Evolutionary conservation across 2,113 vertebrate genomes (phyloP).

Genomic region (Micromys minutus): DNA sequence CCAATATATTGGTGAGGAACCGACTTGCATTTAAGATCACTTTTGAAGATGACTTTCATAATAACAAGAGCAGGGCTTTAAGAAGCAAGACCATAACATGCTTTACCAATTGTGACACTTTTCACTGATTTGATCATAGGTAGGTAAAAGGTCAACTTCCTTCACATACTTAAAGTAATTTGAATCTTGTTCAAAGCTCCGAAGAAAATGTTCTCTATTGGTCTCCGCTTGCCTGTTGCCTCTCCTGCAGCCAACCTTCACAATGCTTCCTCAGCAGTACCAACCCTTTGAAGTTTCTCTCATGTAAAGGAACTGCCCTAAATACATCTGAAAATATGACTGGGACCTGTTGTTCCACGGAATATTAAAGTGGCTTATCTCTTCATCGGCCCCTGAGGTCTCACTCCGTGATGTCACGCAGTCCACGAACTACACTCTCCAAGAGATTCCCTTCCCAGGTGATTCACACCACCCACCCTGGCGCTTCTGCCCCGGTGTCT

Average conservation of each 20-base stretch:
- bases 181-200: slow-evolving; percentile 5
- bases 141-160: not conserved
- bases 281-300: not conserved
- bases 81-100: not conserved
- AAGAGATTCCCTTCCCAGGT: too few relatives aligned
- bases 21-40: not conserved
- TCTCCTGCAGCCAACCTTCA: not conserved
- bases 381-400: too few relatives aligned
- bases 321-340: not conserved
- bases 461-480: too few relatives aligned
- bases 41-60: slow-evolving; percentile 45
- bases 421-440: too few relatives aligned
- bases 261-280: not conserved
- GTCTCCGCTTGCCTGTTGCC: not conserved
- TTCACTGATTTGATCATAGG: not conserved
- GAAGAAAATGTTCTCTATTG: slow-evolving; percentile 25
- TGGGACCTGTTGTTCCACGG: not conserved
- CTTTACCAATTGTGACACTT: not conserved
- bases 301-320: not conserved
- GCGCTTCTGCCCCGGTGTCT: too few relatives aligned
- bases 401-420: too few relatives aligned
- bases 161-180: not conserved
- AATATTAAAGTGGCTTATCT: too few relatives aligned
- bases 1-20: not conserved
- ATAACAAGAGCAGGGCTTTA: not conserved